Evolutionary conservation across 2,888 invertebrate species (phyloP), one percentile per base, ranked within the genome.

Genomic region (Stenotaenia linearis): DNA sequence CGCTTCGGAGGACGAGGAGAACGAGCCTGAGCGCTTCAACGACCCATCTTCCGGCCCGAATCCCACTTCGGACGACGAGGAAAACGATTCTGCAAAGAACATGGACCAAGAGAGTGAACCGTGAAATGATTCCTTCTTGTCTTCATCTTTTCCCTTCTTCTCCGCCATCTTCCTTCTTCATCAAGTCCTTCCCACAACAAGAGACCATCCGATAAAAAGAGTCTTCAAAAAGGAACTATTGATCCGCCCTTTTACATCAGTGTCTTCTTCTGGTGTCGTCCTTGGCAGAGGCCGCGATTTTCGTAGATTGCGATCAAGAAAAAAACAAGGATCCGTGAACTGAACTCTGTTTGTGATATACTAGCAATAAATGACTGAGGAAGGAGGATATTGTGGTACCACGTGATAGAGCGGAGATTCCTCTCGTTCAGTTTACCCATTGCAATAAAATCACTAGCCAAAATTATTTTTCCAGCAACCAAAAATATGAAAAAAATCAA

Each of bases 21-120:
- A 50, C 18, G 50, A 97, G 87, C 93, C 95, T 78, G 92, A 95
- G 45, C 97, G 97, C 87, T 89, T 90, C 85, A 91, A 91, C 84
- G 91, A 91, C 83, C 91, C 89, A 80, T 89, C 89, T 15, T 76
- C 9, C 15, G 35, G 6, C 30, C 37, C 35, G 18, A 28, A n/a
- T 74, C 75, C 75, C 6, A 74, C 32, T 25, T 30, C 75, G 28
- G 75, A 74, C 78, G 96, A 94, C 88, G 97, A 97, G 87, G 97
- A 97, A 88, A 91, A 93, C 85, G 97, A 97, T 87, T 93, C 95
- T 78, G 92, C 50, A 0, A 50, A 50, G 18, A 50, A n/a, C 7
- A 50, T 50, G 50, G 21, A 50, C 7, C 18, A 50, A 50, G 50
- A 50, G 50, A 50, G 50, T 50, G 50, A 50, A 50, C 50, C 50